Percentiles rank a stretch among this genome's conserved stretches.
phyloP scores from a whole-genome alignment of 2,888 invertebrate genomes.

The Andrena minutula region DNA sequence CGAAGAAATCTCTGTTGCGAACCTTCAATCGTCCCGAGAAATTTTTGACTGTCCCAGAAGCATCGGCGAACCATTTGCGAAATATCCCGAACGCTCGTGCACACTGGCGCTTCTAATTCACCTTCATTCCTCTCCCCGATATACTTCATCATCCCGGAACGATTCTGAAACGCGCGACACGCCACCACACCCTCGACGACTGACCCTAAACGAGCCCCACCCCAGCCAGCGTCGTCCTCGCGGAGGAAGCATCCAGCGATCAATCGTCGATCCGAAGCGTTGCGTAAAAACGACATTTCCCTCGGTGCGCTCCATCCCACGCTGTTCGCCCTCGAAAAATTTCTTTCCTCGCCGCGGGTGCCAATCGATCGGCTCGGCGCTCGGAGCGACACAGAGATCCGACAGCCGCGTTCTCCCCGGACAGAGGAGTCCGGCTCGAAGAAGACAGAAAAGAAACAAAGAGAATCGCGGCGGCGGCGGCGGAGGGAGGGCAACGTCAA shows the following conservation, averaged over 20 bases:
- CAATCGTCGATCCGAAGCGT: neutral
- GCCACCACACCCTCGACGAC: too few relatives aligned
- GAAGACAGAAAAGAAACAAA: slow-evolving; percentile 8
- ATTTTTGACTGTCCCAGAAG: too few relatives aligned
- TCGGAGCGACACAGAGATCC: slow-evolving; percentile 27
- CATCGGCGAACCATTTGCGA: too few relatives aligned
- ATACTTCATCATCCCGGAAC: too few relatives aligned
- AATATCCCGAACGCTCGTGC: too few relatives aligned
- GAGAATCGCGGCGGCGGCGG: neutral
- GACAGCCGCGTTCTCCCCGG: neutral
- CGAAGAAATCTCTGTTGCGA: too few relatives aligned
- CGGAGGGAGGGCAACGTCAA: slow-evolving; percentile 7
- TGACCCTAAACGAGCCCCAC: too few relatives aligned
- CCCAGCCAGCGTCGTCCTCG: too few relatives aligned
- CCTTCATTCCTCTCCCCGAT: too few relatives aligned
- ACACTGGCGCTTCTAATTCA: too few relatives aligned
- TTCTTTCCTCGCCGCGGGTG: neutral
- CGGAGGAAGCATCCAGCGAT: neutral
- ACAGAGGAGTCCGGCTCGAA: slow-evolving; percentile 3
- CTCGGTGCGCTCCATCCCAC: neutral
- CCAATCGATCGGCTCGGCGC: slow-evolving; percentile 15
- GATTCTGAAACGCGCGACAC: too few relatives aligned
- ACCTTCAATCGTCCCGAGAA: too few relatives aligned
- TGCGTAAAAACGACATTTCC: slow-evolving; percentile 6
- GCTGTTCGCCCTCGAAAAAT: neutral